Conservation (phyloP, 2,888 invertebrate genomes). For the Amphipoea oculea region DNA sequence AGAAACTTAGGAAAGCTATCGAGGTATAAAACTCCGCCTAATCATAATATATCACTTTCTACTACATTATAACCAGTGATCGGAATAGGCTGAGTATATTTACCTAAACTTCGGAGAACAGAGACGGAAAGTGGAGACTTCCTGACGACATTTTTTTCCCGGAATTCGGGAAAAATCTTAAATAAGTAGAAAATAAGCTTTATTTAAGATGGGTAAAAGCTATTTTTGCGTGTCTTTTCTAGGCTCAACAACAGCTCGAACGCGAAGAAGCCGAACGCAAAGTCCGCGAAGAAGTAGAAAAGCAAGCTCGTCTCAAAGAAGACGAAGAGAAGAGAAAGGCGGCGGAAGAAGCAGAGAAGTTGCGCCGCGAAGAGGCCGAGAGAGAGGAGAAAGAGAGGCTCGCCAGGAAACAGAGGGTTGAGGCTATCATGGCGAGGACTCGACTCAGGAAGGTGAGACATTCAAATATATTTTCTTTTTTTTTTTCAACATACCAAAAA, state of each 20-base stretch:
- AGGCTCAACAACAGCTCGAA: constrained; percentile 88
- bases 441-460: constrained; percentile 88
- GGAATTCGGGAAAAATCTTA: too few relatives aligned
- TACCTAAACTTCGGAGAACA: too few relatives aligned
- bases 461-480: background rate
- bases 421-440: constrained; percentile 98
- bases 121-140: too few relatives aligned
- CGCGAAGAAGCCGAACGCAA: constrained; percentile 94
- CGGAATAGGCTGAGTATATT: too few relatives aligned
- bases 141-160: too few relatives aligned
- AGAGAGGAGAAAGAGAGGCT: constrained; percentile 97
- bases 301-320: constrained; percentile 91
- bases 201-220: too few relatives aligned
- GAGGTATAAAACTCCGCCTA: constrained; percentile 86
- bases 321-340: constrained; percentile 94
- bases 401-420: constrained; percentile 96
- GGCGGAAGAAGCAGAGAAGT: constrained; percentile 96
- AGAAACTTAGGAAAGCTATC: constrained; percentile 95
- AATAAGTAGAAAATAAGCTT: too few relatives aligned
- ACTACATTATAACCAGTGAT: background rate
- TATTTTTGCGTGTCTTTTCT: background rate
- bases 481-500: background rate
- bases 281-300: constrained; percentile 93
- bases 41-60: background rate
- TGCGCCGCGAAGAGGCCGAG: constrained; percentile 95